Conservation (phyloP, 2,797 vertebrate species). For the Lepilemur ruficaudatus region DNA sequence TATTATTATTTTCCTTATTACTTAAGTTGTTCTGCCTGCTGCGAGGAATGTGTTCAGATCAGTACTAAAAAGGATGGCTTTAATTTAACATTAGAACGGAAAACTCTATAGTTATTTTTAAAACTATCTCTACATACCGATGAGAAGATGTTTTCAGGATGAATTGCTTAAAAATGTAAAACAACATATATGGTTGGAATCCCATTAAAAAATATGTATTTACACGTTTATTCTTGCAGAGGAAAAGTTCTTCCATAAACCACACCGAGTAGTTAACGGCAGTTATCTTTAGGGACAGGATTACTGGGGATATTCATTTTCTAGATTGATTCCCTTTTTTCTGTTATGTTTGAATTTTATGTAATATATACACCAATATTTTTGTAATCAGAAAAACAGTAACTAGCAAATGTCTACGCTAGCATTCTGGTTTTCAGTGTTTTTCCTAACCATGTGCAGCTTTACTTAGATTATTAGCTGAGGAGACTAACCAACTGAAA, state of each 20-base stretch:
- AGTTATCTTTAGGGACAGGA: neutral
- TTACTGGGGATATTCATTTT: neutral
- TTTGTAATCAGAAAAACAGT: slow-evolving; percentile 10
- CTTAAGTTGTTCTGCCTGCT: neutral
- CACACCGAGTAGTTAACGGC: neutral
- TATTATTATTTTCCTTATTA: neutral
- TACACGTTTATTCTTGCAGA: neutral
- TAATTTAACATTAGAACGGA: neutral
- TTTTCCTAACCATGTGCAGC: neutral
- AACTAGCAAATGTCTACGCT: neutral
- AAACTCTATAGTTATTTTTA: neutral
- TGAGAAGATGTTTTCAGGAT: neutral
- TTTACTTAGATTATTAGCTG: neutral
- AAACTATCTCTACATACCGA: neutral
- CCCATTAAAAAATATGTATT: neutral
- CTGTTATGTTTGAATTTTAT: neutral
- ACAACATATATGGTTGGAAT: neutral
- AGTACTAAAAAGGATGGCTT: neutral
- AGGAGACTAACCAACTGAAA: neutral
- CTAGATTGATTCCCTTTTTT: neutral
- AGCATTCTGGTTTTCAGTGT: neutral
- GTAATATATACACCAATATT: neutral
- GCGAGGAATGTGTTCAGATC: neutral
- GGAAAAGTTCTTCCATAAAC: slow-evolving; percentile 7
- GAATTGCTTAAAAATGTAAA: neutral